Evolutionary conservation across 2,888 invertebrate species (phyloP).

Genomic region (Oeneis ivallda): DNA sequence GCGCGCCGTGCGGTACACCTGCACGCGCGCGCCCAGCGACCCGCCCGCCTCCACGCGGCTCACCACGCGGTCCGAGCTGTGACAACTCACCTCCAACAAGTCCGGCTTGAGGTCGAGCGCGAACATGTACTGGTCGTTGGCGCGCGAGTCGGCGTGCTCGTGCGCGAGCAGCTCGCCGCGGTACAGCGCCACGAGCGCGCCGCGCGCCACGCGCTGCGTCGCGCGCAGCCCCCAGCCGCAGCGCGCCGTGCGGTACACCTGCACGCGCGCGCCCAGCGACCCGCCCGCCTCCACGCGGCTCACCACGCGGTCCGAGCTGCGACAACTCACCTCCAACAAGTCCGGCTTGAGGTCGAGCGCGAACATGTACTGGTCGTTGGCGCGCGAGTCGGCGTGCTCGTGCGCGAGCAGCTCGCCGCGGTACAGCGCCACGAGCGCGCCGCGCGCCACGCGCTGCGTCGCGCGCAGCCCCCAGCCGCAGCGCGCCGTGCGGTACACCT

Average conservation of each 20-base stretch:
- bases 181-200: slow-evolving; percentile 92
- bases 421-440: slow-evolving; percentile 92
- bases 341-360: slow-evolving; percentile 88
- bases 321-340: too few relatives aligned
- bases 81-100: too few relatives aligned
- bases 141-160: slow-evolving; percentile 90
- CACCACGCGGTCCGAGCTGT: slow-evolving; percentile 92
- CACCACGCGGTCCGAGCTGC: slow-evolving; percentile 92
- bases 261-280: slow-evolving; percentile 52
- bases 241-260: slow-evolving; percentile 56
- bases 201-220: slow-evolving; percentile 85
- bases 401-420: slow-evolving; percentile 94
- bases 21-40: slow-evolving; percentile 52
- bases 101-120: slow-evolving; percentile 88
- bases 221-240: slow-evolving; percentile 93
- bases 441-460: slow-evolving; percentile 85
- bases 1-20: slow-evolving; percentile 56
- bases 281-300: slow-evolving; percentile 82
- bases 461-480: slow-evolving; percentile 93
- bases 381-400: slow-evolving; percentile 90
- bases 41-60: slow-evolving; percentile 82
- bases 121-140: slow-evolving; percentile 95
- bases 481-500: slow-evolving; percentile 56
- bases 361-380: slow-evolving; percentile 95
- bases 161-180: slow-evolving; percentile 94